Evolutionary conservation across 2,888 invertebrate species (phyloP).

Genomic region (Muschampia plurimacula): DNA sequence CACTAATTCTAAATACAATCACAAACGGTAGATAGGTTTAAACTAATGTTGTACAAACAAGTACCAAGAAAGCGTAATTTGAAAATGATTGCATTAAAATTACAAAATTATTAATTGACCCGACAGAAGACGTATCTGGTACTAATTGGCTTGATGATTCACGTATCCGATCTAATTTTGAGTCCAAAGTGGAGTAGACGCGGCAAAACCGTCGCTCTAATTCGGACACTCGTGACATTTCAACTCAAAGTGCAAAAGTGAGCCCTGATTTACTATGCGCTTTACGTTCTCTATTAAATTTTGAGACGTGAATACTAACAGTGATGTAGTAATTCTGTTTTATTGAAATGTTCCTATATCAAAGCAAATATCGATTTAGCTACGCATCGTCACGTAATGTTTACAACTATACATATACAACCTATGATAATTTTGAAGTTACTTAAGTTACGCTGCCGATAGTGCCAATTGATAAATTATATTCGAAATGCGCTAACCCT

Average conservation of each 20-base stretch:
- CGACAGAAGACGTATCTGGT: not conserved
- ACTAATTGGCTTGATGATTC: conserved; percentile 30
- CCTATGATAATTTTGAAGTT: too few species aligned
- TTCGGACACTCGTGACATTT: conserved; percentile 32
- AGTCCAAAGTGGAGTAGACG: conserved; percentile 47
- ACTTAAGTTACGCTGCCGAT: too few species aligned
- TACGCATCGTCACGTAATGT: not conserved
- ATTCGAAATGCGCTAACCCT: too few species aligned
- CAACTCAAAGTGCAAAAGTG: conserved; percentile 37
- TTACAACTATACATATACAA: not conserved
- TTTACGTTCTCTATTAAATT: conserved; percentile 32
- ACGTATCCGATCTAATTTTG: conserved; percentile 23
- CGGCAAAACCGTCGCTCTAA: conserved; percentile 42
- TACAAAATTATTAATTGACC: not conserved
- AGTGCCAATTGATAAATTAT: too few species aligned
- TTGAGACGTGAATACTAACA: conserved; percentile 6
- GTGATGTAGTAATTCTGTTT: not conserved
- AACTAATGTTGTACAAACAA: not conserved
- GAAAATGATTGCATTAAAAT: not conserved
- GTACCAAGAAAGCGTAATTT: not conserved
- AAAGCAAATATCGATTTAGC: not conserved
- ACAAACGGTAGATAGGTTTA: too few species aligned
- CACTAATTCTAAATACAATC: too few species aligned
- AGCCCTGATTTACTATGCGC: conserved; percentile 34
- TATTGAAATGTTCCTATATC: conserved; percentile 16